A percentile compares a stretch with the other conserved stretches of the same genome.
Evolutionary conservation across 2,888 invertebrate species (phyloP).

Genomic region (Odontocolon sp.): DNA sequence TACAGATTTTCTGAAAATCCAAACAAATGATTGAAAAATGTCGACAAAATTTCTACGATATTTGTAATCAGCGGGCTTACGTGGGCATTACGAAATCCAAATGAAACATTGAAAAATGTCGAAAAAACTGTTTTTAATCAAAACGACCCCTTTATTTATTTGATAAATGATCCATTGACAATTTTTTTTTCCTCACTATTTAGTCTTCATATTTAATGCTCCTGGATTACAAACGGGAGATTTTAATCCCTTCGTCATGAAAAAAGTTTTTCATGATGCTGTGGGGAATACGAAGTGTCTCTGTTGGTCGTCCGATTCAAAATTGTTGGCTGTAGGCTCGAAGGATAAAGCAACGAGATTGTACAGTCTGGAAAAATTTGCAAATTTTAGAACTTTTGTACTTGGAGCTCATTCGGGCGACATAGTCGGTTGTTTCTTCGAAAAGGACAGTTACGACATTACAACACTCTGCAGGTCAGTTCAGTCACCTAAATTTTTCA

Average conservation of each 20-base stretch:
- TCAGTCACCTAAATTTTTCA: neutral
- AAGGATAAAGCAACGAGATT: slow-evolving; percentile 94
- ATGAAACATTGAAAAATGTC: too few species aligned
- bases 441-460: slow-evolving; percentile 91
- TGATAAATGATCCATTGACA: neutral
- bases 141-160: neutral
- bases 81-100: neutral
- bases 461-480: slow-evolving; percentile 86
- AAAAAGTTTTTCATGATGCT: slow-evolving; percentile 90
- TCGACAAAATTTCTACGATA: too few species aligned
- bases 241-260: slow-evolving; percentile 94
- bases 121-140: too few species aligned
- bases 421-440: slow-evolving; percentile 94
- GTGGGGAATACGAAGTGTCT: slow-evolving; percentile 92
- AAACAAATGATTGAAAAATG: too few species aligned
- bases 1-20: too few species aligned
- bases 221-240: slow-evolving; percentile 91
- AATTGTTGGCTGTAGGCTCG: slow-evolving; percentile 93
- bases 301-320: slow-evolving; percentile 97
- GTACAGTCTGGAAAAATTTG: slow-evolving; percentile 87
- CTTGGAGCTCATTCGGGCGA: slow-evolving; percentile 93
- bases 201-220: slow-evolving; percentile 92
- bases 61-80: too few species aligned
- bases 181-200: slow-evolving; percentile 20
- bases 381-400: slow-evolving; percentile 89